Base-by-base conservation (phyloP, 1,140 invertebrate species). In the Anadara kagoshimensis region DNA sequence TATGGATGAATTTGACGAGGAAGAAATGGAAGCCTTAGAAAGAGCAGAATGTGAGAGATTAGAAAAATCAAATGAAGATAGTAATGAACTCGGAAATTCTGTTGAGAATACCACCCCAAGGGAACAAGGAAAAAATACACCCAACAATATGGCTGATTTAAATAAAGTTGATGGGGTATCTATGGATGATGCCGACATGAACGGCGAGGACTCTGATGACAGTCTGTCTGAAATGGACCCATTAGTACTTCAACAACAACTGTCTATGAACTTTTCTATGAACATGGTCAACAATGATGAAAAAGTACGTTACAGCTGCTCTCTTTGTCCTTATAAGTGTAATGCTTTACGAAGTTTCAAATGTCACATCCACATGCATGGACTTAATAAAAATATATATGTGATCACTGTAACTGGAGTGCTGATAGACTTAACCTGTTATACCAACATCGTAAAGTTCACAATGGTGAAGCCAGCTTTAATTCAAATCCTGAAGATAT, bases 351-450 rank as follows among this genome's bases (percentile, higher is more conserved):
- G 81, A 53, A 79, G 79, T 63, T 86, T 79, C 53, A 79, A 79
- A 63, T 82, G 79, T 22, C 86, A 87, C 65, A 77, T 78, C 16
- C 73, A 75, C 43, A 82, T 83, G 75, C 86, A 87, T 78, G 84
- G 81, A 5, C 47, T 79, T 18, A 83, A 81, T 63, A 77, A 72
- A 10, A 82, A 22, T 86, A 82, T 61, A 83, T 81, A 20, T 87
- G 86, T 75, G 85, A 87, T 61, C 84, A 76, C 69, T 88, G 86
- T 72, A 83, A 86, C 71, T 87, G 85, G 85, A 87, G 84, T 69
- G 78, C 82, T 51, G 80, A 86, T 57, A 64, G 81, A 57, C 73
- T 86, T 7, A 83, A 81, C 43, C 70, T 85, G 12, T 54, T 88
- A 51, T 80, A 82, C 56, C 80, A 85, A 43, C 86, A 88, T 66